Evolutionary conservation across 1,140 invertebrate genomes (phyloP).

Genomic region (Dolichoris vasculosae): DNA sequence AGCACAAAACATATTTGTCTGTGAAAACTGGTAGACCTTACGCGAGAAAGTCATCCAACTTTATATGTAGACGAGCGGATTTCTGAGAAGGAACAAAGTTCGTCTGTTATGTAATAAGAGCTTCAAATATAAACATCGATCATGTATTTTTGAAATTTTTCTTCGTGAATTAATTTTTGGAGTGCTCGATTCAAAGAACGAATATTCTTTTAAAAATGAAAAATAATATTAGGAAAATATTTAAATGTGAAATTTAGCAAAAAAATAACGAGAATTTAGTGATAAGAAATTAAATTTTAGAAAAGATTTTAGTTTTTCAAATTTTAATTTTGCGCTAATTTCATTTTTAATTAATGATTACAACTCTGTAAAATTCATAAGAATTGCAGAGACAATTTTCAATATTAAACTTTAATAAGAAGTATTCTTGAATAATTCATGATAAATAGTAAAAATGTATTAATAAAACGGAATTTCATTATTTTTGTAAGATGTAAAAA

Average conservation of each 20-base stretch:
- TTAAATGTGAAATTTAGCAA: no score
- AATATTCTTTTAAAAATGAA: no score
- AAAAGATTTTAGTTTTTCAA: no score
- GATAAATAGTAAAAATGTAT: not conserved
- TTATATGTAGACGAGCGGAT: conserved; percentile 65
- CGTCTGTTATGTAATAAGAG: conserved; percentile 65
- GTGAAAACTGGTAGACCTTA: conserved; percentile 47
- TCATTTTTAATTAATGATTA: no score
- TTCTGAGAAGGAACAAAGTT: conserved; percentile 67
- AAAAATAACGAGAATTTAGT: no score
- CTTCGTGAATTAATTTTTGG: not conserved
- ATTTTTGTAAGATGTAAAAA: not conserved
- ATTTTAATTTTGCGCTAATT: no score
- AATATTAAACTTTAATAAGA: not conserved
- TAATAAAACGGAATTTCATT: not conserved
- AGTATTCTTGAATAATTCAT: not conserved
- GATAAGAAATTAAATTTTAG: no score
- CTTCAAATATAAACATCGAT: conserved; percentile 62
- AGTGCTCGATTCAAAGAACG: no score
- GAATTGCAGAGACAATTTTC: not conserved
- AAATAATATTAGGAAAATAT: no score
- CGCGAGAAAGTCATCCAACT: conserved; percentile 54
- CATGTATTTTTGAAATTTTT: conserved; percentile 12
- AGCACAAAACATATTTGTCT: not conserved
- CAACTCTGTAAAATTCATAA: no score